phyloP scores from a whole-genome alignment of 2,797 vertebrate genomes.

The Smutsia gigantea region DNA sequence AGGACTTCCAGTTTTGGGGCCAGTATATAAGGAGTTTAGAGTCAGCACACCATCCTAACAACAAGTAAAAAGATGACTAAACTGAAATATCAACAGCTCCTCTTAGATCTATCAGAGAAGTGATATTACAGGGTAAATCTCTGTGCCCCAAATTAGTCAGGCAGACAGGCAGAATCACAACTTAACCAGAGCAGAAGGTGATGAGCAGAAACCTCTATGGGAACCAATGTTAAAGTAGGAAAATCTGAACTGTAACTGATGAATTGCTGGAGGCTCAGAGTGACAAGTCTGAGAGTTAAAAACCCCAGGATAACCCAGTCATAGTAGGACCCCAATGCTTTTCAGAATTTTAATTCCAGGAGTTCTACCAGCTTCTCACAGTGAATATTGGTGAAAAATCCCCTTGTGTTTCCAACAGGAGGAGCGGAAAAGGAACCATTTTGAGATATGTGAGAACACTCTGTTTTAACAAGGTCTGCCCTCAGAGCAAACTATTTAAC shows the following conservation, averaged over 20 bases:
- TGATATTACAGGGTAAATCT: neutral
- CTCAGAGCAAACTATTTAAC: conserved; percentile 4
- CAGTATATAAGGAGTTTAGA: neutral
- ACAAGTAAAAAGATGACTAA: conserved; percentile 4
- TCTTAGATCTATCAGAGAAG: conserved; percentile 12
- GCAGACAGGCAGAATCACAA: neutral
- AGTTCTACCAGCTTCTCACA: neutral
- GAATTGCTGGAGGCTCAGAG: neutral
- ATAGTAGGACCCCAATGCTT: neutral
- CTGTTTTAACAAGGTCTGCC: neutral
- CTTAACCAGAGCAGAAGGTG: neutral
- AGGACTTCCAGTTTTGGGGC: neutral
- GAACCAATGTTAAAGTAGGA: neutral
- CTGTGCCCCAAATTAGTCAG: neutral
- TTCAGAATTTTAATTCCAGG: conserved; percentile 6
- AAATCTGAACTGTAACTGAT: neutral
- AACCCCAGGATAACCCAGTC: neutral
- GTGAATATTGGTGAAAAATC: neutral
- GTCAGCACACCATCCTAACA: neutral
- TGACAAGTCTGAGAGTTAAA: neutral
- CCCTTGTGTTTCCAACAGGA: neutral
- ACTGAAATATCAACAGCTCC: neutral
- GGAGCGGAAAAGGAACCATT: neutral
- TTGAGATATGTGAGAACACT: neutral
- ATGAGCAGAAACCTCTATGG: neutral